Evolutionary conservation across 2,888 invertebrate species (phyloP).

Genomic region (Elysia crispata): DNA sequence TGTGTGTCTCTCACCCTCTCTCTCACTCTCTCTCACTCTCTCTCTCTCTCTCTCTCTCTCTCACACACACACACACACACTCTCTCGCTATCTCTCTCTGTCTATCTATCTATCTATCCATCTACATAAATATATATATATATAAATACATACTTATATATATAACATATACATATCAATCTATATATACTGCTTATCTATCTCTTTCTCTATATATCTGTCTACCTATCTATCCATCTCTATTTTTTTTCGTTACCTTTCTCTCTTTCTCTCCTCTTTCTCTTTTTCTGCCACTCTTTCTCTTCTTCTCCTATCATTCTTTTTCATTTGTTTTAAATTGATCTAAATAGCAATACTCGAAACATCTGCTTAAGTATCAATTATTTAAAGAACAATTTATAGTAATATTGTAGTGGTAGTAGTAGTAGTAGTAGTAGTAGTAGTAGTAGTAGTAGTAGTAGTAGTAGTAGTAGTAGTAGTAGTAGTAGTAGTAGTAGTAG

Average conservation of each 20-base stretch:
- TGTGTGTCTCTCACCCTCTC: slow-evolving; percentile 1
- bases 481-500: slow-evolving; percentile 6
- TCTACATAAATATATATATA: too few relatives aligned
- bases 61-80: neutral
- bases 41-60: neutral
- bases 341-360: too few relatives aligned
- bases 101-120: neutral
- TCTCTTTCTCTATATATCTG: neutral
- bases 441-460: slow-evolving; percentile 24
- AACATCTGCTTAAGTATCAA: too few relatives aligned
- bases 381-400: too few relatives aligned
- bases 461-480: slow-evolving; percentile 26
- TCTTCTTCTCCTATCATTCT: too few relatives aligned
- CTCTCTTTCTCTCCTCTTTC: neutral
- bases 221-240: slow-evolving; percentile 2
- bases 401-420: too few relatives aligned
- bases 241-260: neutral
- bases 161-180: too few relatives aligned
- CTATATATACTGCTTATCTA: too few relatives aligned
- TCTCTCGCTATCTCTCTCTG: neutral
- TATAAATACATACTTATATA: too few relatives aligned
- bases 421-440: neutral
- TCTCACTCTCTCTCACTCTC: slow-evolving; percentile 11
- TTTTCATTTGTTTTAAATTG: too few relatives aligned
- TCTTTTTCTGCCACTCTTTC: neutral